Base-by-base conservation (phyloP, 1,140 invertebrate species). In the Trichonephila clavipes region DNA sequence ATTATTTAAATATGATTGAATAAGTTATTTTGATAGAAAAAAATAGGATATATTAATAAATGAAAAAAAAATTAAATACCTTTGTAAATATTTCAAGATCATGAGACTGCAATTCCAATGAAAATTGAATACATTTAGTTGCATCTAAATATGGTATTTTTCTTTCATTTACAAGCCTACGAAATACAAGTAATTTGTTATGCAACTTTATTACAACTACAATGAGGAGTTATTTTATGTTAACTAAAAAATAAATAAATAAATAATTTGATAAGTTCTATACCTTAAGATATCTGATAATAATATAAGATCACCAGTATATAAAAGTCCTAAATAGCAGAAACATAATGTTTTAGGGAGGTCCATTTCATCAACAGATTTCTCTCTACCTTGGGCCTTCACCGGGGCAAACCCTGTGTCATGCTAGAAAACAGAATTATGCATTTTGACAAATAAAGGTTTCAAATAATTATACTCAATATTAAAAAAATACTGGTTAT, bases 261-360 rank as follows among this genome's bases (percentile, higher is more conserved):
- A 8, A 51, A 51, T 10, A 51, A 51, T 51, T 51, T 69, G n/a
- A 69, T 8, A 51, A 61, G 14, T 1, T 24, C 1, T 18, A 61
- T 90, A 90, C 89, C 89, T 90, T 7, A 82, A 24, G 12, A 90
- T 18, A 82, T 90, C 89, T 34, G 24, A 34, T n/a, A 90, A 69
- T 18, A 82, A 8, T 40, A 90, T 61, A 51, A 24, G 12, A 90
- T 90, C 89, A 34, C 59, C n/a, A 19, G 59, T 90, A 82, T 90
- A 82, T 14, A 90, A 8, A n/a, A 90, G 77, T 62, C 89, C 89
- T 28, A 90, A 90, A 62, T 82, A 61, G 21, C 89, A 90, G 14
- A 90, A 62, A 34, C 69, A 34, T 24, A 90, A 62, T 81, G 72
- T 62, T 82, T 90, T 90, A 16, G 24, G 34, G 34, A 90, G 69